Conservation (phyloP, 2,888 invertebrate genomes). For the Calephelis perditalis region DNA sequence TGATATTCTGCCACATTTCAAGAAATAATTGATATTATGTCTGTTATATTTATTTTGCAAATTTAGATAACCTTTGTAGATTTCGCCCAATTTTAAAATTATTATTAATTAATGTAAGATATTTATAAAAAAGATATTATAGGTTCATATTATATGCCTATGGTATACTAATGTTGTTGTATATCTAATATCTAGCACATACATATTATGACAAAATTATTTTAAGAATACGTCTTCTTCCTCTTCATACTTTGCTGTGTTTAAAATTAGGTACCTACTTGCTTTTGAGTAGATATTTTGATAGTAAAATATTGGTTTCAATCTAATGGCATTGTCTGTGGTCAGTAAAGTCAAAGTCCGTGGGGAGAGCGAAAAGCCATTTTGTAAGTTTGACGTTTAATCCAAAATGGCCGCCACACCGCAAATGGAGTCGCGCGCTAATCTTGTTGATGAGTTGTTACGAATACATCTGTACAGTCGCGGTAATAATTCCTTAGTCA, state of each 20-base stretch:
- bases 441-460: slow-evolving; percentile 54
- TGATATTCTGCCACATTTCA: no score
- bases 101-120: not conserved
- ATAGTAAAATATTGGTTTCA: not conserved
- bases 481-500: no score
- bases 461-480: slow-evolving; percentile 2
- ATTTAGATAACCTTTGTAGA: not conserved
- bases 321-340: slow-evolving; percentile 18
- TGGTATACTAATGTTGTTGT: no score
- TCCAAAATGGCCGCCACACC: slow-evolving; percentile 57
- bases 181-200: no score
- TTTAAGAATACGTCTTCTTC: no score
- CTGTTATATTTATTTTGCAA: not conserved
- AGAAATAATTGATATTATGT: not conserved
- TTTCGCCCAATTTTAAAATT: not conserved
- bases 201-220: no score
- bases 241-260: no score
- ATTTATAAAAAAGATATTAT: no score
- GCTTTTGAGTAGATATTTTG: no score
- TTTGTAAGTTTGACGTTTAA: slow-evolving; percentile 68
- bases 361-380: slow-evolving; percentile 50
- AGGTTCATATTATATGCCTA: no score
- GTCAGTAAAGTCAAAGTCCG: slow-evolving; percentile 32
- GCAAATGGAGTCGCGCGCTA: slow-evolving; percentile 53
- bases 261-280: no score